Conservation (phyloP, 2,113 vertebrate species). For the Siniperca knerii region DNA sequence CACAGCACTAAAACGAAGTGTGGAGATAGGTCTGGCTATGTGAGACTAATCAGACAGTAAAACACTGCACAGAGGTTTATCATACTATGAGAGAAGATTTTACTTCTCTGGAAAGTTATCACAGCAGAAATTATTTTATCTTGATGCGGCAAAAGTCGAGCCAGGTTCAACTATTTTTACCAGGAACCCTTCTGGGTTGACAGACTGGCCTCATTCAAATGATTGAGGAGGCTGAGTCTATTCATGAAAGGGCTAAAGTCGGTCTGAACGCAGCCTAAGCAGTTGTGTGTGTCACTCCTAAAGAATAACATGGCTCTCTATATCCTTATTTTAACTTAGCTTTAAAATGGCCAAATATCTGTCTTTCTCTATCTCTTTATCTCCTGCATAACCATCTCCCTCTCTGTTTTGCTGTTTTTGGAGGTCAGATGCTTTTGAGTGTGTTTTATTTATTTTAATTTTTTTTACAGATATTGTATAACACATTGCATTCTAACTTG, state of each 20-base stretch:
- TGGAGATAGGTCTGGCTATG: too few species aligned
- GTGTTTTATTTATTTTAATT: not conserved
- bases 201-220: not conserved
- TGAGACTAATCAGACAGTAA: too few species aligned
- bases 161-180: too few species aligned
- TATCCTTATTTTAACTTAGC: not conserved
- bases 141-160: too few species aligned
- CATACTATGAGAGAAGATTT: too few species aligned
- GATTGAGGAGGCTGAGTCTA: not conserved
- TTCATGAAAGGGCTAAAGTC: not conserved
- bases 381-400: not conserved
- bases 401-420: not conserved
- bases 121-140: not conserved
- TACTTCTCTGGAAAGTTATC: not conserved
- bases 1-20: too few species aligned
- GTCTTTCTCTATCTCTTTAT: not conserved
- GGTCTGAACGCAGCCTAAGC: not conserved
- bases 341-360: not conserved
- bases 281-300: not conserved
- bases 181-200: not conserved
- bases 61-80: too few species aligned
- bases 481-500: conserved; percentile 6
- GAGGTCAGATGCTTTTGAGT: conserved; percentile 33
- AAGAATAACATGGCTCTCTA: not conserved
- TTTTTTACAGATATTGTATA: conserved; percentile 4